Percentiles rank a stretch among this genome's conserved stretches.
Evolutionary conservation across 2,113 vertebrate genomes (phyloP).

Genomic region (Panthera leo): DNA sequence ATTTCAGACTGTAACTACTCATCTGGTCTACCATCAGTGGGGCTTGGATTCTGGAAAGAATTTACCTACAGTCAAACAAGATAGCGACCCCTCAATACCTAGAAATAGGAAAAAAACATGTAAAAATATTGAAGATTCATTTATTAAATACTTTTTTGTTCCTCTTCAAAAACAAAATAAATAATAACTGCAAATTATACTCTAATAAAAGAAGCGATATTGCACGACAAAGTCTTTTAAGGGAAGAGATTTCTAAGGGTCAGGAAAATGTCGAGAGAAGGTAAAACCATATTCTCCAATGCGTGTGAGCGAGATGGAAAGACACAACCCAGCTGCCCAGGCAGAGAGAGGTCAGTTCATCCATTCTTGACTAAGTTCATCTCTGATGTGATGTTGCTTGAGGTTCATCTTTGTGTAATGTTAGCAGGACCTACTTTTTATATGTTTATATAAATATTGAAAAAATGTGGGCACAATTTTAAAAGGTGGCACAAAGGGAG

Average conservation of each 20-base stretch:
- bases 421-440: neutral
- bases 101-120: neutral
- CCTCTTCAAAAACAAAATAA: neutral
- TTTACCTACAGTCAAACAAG: neutral
- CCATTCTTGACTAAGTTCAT: neutral
- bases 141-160: neutral
- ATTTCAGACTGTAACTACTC: neutral
- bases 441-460: neutral
- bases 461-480: neutral
- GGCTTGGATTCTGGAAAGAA: neutral
- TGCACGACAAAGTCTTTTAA: neutral
- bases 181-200: neutral
- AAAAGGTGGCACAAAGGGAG: neutral
- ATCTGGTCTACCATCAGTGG: neutral
- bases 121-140: neutral
- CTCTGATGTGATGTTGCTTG: neutral
- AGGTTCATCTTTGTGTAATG: neutral
- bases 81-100: neutral
- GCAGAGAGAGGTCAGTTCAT: neutral
- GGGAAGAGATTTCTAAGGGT: neutral
- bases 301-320: neutral
- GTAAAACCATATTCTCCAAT: neutral
- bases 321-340: neutral
- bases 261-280: neutral
- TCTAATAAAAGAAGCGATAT: neutral